Evolutionary conservation across 2,113 vertebrate genomes (phyloP).

Genomic region (Dryoscopus gambensis): DNA sequence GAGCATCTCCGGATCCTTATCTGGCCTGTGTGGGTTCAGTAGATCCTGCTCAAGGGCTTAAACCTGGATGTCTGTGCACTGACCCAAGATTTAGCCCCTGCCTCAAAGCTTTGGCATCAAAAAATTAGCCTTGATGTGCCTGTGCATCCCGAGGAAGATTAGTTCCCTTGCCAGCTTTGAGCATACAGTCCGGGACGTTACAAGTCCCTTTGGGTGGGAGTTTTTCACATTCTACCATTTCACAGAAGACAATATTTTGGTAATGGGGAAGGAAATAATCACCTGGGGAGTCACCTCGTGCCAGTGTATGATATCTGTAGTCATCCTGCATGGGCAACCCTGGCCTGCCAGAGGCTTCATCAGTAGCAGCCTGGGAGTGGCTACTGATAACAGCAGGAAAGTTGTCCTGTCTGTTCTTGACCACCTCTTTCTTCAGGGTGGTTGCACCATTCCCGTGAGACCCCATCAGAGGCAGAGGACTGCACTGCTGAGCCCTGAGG

Average conservation of each 20-base stretch:
- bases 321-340: background rate
- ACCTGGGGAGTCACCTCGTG: background rate
- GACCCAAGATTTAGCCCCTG: background rate
- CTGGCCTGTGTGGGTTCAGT: background rate
- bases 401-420: background rate
- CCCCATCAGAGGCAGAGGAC: background rate
- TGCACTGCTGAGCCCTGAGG: background rate
- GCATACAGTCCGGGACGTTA: background rate
- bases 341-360: background rate
- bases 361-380: background rate
- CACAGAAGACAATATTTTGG: background rate
- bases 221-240: background rate
- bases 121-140: background rate
- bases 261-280: background rate
- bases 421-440: background rate
- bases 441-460: no score
- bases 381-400: background rate
- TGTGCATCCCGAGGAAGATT: background rate
- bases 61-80: background rate
- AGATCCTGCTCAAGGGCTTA: background rate
- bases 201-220: background rate
- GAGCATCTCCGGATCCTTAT: background rate
- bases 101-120: background rate
- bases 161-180: background rate
- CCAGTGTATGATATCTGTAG: background rate